Percentiles rank a stretch among this genome's conserved stretches.
Evolutionary conservation across 2,888 invertebrate species (phyloP).

Genomic region (Gnatocerus cornutus): DNA sequence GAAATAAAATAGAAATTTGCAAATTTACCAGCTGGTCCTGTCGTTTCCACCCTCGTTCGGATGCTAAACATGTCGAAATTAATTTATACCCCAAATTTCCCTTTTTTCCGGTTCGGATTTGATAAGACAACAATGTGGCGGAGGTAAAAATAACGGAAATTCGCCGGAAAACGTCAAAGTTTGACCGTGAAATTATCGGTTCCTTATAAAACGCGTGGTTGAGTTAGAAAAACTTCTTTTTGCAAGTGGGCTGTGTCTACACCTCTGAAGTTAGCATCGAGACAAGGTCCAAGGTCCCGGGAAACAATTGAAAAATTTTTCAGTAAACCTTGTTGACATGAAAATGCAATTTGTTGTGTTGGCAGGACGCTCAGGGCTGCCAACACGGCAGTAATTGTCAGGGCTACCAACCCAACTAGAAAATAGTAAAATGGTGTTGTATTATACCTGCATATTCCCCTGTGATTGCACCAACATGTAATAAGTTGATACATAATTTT

Average conservation of each 20-base stretch:
- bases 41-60: too few species aligned
- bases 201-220: constrained; percentile 1
- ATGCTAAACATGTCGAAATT: too few species aligned
- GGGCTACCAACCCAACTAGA: too few species aligned
- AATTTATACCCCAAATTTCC: not conserved
- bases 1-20: too few species aligned
- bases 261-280: constrained; percentile 3
- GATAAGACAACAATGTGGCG: too few species aligned
- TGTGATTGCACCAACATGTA: too few species aligned
- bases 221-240: constrained; percentile 5
- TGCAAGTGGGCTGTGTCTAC: constrained; percentile 1
- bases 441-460: too few species aligned
- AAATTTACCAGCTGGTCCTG: too few species aligned
- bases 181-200: constrained; percentile 18
- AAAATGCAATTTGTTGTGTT: constrained; percentile 7
- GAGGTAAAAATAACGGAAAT: not conserved
- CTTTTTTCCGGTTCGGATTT: not conserved
- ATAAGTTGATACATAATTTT: too few species aligned
- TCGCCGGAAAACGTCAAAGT: constrained; percentile 16
- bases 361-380: not conserved
- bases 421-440: too few species aligned
- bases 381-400: too few species aligned
- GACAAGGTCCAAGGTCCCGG: constrained; percentile 4
- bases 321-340: constrained; percentile 1
- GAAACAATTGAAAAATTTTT: constrained; percentile 7